phyloP scores from a whole-genome alignment of 1,140 invertebrate species.

The Ceratosolen solmsi region DNA sequence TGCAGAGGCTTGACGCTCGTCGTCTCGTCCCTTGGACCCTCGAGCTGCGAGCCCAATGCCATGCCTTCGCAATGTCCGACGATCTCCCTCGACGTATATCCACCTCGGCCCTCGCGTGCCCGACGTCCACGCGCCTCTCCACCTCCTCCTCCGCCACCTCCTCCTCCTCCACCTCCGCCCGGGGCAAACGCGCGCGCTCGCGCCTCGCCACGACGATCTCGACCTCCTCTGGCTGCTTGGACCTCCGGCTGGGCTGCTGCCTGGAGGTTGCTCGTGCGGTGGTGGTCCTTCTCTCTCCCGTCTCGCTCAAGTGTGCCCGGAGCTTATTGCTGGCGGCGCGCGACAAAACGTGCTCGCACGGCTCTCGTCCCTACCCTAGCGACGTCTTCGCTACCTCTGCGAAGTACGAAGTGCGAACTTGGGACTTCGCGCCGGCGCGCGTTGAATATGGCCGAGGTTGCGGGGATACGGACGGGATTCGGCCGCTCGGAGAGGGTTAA shows the following conservation, averaged over 20 bases:
- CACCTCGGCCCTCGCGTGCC: not conserved
- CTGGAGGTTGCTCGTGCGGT: too few relatives aligned
- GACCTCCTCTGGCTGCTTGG: not conserved
- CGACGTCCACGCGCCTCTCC: not conserved
- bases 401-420: not conserved
- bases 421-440: not conserved
- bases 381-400: constrained; percentile 7
- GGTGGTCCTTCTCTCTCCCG: too few relatives aligned
- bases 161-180: not conserved
- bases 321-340: too few relatives aligned
- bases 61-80: constrained; percentile 55
- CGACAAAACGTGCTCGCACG: too few relatives aligned
- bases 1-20: constrained; percentile 59
- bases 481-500: not conserved
- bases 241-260: not conserved
- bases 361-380: not conserved
- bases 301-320: too few relatives aligned
- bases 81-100: not conserved
- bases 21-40: constrained; percentile 62
- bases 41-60: constrained; percentile 70
- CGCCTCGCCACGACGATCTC: not conserved
- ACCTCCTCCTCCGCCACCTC: not conserved
- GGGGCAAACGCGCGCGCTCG: too few relatives aligned
- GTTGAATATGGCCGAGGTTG: too few relatives aligned
- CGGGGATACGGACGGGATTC: not conserved